These are phyloP conservation scores for Abscondita cerata DNA, from an alignment of 2,888 invertebrate species.

Conservation along the genomic window DNA sequence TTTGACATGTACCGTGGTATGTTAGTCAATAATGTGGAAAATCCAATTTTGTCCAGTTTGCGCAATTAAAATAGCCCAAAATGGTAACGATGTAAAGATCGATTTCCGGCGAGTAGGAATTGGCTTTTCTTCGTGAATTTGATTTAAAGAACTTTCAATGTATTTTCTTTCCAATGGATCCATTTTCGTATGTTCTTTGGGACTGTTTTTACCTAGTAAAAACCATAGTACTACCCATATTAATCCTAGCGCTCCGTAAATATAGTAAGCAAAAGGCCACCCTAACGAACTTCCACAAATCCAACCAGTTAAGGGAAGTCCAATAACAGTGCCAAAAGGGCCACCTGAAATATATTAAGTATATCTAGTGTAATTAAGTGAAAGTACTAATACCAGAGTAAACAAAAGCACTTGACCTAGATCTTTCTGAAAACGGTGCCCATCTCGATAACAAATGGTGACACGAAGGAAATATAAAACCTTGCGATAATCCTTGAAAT, in stretches of 20 bases:
- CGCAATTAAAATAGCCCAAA: conserved; percentile 73
- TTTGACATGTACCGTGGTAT: conserved; percentile 80
- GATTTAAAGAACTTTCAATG: conserved; percentile 60
- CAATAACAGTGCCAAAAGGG: conserved; percentile 78
- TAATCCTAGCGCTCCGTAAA: conserved; percentile 67
- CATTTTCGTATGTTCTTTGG: conserved; percentile 65
- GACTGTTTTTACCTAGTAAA: conserved; percentile 68
- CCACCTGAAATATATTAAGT: conserved; percentile 62
- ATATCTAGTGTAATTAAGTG: too few species aligned
- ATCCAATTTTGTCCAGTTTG: conserved; percentile 78
- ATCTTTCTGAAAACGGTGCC: conserved; percentile 74
- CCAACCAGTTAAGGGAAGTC: conserved; percentile 72
- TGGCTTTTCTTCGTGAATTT: conserved; percentile 38
- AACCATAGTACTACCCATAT: conserved; percentile 66
- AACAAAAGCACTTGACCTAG: conserved; percentile 69
- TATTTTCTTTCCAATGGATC: conserved; percentile 67
- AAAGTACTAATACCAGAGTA: conserved; percentile 61
- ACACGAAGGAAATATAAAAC: conserved; percentile 72
- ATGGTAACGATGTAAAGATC: conserved; percentile 76
- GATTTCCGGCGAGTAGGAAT: conserved; percentile 73
- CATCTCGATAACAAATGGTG: conserved; percentile 79
- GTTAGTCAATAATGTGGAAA: conserved; percentile 82
- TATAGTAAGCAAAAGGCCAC: conserved; percentile 80
- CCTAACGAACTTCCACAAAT: conserved; percentile 70
- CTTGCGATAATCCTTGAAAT: conserved; percentile 75